Conservation (phyloP, 1,140 invertebrate genomes). For the Temnothorax nylanderi region DNA sequence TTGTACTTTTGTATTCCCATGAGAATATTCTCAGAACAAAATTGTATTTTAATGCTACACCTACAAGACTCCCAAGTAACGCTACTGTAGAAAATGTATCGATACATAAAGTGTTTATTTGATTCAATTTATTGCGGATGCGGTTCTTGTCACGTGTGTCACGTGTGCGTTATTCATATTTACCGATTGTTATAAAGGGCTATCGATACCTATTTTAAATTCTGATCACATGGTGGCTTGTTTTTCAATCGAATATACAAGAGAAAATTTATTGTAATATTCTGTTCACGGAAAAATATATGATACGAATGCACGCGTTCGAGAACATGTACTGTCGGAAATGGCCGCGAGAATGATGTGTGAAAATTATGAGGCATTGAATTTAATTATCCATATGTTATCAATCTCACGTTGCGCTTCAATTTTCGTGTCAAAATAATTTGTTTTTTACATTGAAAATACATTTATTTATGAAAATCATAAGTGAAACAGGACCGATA, state of each 20-base stretch:
- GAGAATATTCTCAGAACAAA: background rate
- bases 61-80: background rate
- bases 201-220: slow-evolving; percentile 26
- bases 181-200: slow-evolving; percentile 26
- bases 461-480: background rate
- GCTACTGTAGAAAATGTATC: background rate
- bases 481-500: too few relatives aligned
- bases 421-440: background rate
- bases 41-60: background rate
- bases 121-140: slow-evolving; percentile 3
- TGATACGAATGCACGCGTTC: background rate
- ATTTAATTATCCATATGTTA: slow-evolving; percentile 12
- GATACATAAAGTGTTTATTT: background rate
- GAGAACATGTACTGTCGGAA: background rate
- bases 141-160: slow-evolving; percentile 25
- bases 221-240: background rate
- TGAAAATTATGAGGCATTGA: slow-evolving; percentile 15
- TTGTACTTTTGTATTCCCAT: background rate
- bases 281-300: background rate
- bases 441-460: background rate
- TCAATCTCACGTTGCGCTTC: background rate
- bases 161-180: slow-evolving; percentile 25
- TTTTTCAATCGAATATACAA: slow-evolving; percentile 15
- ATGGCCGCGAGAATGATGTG: background rate
- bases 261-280: slow-evolving; percentile 41